phyloP scores from a whole-genome alignment of 2,888 invertebrate species.

The Drosophila lacicola region DNA sequence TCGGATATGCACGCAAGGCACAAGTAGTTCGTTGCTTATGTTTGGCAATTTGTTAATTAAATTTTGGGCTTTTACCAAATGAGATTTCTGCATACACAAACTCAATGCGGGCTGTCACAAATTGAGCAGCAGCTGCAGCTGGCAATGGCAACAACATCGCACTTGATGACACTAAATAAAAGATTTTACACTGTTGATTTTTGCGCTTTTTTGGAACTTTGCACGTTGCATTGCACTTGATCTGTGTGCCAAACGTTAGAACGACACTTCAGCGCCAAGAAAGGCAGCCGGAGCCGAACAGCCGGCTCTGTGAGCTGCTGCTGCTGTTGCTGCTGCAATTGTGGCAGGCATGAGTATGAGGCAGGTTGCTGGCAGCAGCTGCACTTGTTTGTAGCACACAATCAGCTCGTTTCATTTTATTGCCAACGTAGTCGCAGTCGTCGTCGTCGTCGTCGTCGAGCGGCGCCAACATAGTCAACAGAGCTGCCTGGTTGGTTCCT shows the following conservation, averaged over 20 bases:
- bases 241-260: slow-evolving; percentile 81
- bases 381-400: slow-evolving; percentile 76
- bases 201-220: slow-evolving; percentile 78
- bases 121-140: slow-evolving; percentile 38
- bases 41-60: slow-evolving; percentile 73
- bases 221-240: slow-evolving; percentile 81
- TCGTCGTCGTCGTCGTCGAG: slow-evolving; percentile 56
- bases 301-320: background rate
- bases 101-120: slow-evolving; percentile 64
- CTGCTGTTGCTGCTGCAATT: slow-evolving; percentile 13
- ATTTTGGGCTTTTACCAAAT: slow-evolving; percentile 70
- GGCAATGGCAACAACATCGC: slow-evolving; percentile 43
- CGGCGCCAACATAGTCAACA: slow-evolving; percentile 27
- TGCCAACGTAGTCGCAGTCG: slow-evolving; percentile 70
- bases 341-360: slow-evolving; percentile 5
- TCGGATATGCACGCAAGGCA: background rate
- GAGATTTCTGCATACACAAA: slow-evolving; percentile 43
- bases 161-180: slow-evolving; percentile 80
- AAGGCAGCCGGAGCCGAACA: background rate
- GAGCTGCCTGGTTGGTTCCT: slow-evolving; percentile 8
- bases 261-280: slow-evolving; percentile 67
- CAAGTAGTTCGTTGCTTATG: slow-evolving; percentile 15
- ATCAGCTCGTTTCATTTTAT: slow-evolving; percentile 79
- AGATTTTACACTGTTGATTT: slow-evolving; percentile 80
- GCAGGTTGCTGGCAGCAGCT: slow-evolving; percentile 46